These are phyloP conservation scores for Lepidurus packardi DNA, from an alignment of 1,140 invertebrate genomes.

Conservation along the genomic window DNA sequence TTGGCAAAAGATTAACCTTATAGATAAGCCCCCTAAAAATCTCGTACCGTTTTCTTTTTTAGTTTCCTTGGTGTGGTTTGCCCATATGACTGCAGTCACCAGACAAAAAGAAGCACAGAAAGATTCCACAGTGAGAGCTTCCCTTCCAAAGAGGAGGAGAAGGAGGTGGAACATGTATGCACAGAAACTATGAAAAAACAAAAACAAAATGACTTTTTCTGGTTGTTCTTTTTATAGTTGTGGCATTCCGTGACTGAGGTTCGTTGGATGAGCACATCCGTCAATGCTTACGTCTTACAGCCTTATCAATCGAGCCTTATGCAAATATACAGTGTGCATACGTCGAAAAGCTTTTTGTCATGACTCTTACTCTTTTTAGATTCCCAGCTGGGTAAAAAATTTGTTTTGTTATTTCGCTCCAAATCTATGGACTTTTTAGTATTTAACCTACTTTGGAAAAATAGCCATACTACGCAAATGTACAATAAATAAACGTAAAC, in stretches of 20 bases:
- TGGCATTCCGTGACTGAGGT: not conserved
- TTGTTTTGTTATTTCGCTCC: too few relatives aligned
- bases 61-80: not conserved
- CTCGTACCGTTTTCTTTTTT: not conserved
- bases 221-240: too few relatives aligned
- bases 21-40: not conserved
- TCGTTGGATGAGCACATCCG: constrained; percentile 12
- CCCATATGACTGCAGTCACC: not conserved
- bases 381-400: too few relatives aligned
- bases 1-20: constrained; percentile 17
- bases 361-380: not conserved
- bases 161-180: not conserved
- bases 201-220: not conserved
- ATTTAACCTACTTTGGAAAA: too few relatives aligned
- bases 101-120: not conserved
- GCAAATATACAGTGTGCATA: not conserved
- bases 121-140: not conserved
- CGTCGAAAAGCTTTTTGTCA: not conserved
- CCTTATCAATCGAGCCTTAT: constrained; percentile 9
- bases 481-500: too few relatives aligned
- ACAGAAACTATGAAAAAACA: not conserved
- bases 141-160: not conserved
- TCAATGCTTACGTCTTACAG: constrained; percentile 2
- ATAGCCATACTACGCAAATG: too few relatives aligned
- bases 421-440: too few relatives aligned